phyloP scores from a whole-genome alignment of 2,888 invertebrate genomes.

The Germaria angustata region DNA sequence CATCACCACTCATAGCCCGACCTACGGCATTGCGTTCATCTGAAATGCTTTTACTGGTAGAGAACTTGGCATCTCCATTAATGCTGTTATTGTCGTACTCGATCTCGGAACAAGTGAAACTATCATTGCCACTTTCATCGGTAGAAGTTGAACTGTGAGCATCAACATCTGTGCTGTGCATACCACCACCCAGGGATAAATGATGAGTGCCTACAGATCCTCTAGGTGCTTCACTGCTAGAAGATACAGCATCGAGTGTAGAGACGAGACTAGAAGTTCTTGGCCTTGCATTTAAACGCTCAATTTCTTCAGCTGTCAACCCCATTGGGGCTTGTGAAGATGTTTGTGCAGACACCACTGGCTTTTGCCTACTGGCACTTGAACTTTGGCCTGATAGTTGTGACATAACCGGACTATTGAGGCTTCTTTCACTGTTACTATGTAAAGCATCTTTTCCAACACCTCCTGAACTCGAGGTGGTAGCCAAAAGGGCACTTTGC shows the following conservation, averaged over 20 bases:
- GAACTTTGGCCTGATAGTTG: conserved; percentile 93
- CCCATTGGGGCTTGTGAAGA: conserved; percentile 89
- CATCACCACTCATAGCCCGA: conserved; percentile 81
- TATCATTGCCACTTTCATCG: conserved; percentile 97
- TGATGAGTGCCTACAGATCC: conserved; percentile 85
- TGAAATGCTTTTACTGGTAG: conserved; percentile 82
- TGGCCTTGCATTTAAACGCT: conserved; percentile 92
- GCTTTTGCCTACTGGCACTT: conserved; percentile 88
- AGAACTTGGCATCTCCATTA: conserved; percentile 88
- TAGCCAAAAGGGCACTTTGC: conserved; percentile 92
- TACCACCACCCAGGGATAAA: conserved; percentile 83
- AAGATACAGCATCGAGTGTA: conserved; percentile 95
- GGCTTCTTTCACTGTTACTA: conserved; percentile 93
- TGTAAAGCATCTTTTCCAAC: conserved; percentile 93
- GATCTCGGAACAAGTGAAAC: conserved; percentile 98
- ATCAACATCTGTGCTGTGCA: conserved; percentile 87
- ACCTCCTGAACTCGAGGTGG: conserved; percentile 93
- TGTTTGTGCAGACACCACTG: conserved; percentile 84
- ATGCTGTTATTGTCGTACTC: conserved; percentile 96
- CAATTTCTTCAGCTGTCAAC: conserved; percentile 95
- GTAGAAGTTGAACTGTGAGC: conserved; percentile 90
- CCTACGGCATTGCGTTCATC: conserved; percentile 83
- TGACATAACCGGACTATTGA: conserved; percentile 96
- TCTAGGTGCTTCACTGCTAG: conserved; percentile 90
- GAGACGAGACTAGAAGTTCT: conserved; percentile 94